Conservation (phyloP, 2,888 invertebrate genomes). For the Eupsilia transversa region DNA sequence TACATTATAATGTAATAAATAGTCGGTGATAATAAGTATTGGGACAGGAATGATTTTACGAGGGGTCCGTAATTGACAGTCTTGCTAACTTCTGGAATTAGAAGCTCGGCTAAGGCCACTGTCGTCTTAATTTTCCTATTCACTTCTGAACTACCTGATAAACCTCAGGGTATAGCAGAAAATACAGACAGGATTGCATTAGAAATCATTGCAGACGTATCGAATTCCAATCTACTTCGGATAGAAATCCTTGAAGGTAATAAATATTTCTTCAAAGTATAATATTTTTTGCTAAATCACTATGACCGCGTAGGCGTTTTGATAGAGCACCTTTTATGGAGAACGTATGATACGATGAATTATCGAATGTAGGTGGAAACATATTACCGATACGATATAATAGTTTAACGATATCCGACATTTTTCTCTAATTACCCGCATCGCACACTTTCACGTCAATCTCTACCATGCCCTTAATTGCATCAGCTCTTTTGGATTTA, state of each 20-base stretch:
- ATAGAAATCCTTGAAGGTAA: constrained; percentile 37
- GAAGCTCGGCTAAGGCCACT: constrained; percentile 16
- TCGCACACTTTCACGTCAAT: constrained; percentile 61
- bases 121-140: constrained; percentile 19
- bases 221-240: constrained; percentile 39
- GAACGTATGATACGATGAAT: constrained; percentile 47
- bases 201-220: constrained; percentile 29
- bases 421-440: constrained; percentile 55
- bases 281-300: constrained; percentile 56
- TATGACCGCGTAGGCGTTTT: constrained; percentile 54
- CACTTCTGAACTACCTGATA: constrained; percentile 22
- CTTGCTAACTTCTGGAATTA: constrained; percentile 6
- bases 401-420: constrained; percentile 50
- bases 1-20: constrained; percentile 12
- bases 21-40: background rate
- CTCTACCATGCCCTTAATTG: constrained; percentile 61
- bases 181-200: constrained; percentile 9
- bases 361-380: constrained; percentile 57
- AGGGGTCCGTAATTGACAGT: constrained; percentile 6
- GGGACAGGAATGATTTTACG: constrained; percentile 3
- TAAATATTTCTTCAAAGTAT: constrained; percentile 44
- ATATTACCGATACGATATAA: constrained; percentile 53
- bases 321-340: constrained; percentile 56
- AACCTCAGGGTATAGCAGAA: constrained; percentile 9
- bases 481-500: constrained; percentile 39